These are phyloP conservation scores for Clunio marinus DNA, from an alignment of 2,888 invertebrate genomes.

Conservation along the genomic window DNA sequence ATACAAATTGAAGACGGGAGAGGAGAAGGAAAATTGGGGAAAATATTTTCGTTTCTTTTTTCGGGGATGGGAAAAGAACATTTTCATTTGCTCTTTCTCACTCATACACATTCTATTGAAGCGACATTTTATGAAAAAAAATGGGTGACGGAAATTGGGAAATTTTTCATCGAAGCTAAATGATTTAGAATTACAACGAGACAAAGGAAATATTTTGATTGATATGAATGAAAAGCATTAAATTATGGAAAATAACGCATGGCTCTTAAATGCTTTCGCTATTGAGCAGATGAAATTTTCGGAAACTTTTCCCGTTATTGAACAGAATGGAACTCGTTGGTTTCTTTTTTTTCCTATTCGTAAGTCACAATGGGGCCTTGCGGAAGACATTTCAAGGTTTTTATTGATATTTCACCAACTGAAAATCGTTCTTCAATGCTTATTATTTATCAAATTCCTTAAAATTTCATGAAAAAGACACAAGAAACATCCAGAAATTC, in stretches of 20 bases:
- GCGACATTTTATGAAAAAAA: constrained; percentile 29
- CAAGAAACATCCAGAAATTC: constrained; percentile 37
- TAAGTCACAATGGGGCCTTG: no score
- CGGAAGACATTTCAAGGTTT: neutral
- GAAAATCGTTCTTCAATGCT: no score
- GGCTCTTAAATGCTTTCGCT: no score
- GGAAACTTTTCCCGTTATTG: neutral
- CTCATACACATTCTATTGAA: neutral
- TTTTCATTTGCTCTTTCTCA: neutral
- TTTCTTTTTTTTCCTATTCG: no score
- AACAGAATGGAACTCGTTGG: no score
- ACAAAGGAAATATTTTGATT: neutral
- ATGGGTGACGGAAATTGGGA: constrained; percentile 28
- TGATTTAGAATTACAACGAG: neutral
- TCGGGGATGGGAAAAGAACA: neutral
- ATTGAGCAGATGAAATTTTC: no score
- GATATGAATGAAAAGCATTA: no score
- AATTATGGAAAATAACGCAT: no score
- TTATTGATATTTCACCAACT: neutral
- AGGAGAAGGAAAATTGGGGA: constrained; percentile 31
- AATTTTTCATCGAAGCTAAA: neutral
- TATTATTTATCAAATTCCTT: no score
- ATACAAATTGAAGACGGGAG: neutral
- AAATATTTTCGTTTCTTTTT: no score
- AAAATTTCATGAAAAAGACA: constrained; percentile 11